These are phyloP conservation scores for Drosophila mercatorum DNA, from an alignment of 2,888 invertebrate species.

Conservation along the genomic window DNA sequence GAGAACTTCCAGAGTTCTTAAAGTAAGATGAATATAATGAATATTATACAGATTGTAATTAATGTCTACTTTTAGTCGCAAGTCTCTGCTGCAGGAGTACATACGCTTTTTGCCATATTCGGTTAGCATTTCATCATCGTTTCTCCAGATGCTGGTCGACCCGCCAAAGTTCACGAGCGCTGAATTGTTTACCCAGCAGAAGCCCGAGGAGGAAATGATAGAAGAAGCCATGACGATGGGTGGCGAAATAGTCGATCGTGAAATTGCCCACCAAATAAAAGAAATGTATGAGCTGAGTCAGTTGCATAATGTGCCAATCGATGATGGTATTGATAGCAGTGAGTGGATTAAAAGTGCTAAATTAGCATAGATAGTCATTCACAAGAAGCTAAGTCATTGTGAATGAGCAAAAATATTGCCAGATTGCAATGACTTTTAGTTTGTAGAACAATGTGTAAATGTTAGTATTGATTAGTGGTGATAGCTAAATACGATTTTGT, in stretches of 20 bases:
- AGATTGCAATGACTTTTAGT: neutral
- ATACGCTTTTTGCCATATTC: conserved; percentile 77
- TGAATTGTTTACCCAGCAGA: conserved; percentile 50
- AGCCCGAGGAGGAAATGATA: conserved; percentile 49
- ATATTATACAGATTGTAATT: neutral
- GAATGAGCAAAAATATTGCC: conserved; percentile 1
- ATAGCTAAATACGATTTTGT: neutral
- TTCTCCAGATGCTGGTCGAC: conserved; percentile 73
- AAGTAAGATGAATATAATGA: conserved; percentile 51
- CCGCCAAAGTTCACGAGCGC: conserved; percentile 54
- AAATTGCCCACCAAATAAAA: conserved; percentile 78
- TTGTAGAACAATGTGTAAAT: neutral
- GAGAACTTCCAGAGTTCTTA: conserved; percentile 72
- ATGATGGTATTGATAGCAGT: conserved; percentile 54
- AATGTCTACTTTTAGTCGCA: conserved; percentile 57
- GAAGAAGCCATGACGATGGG: conserved; percentile 67
- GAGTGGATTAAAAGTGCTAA: conserved; percentile 24
- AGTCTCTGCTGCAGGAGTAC: conserved; percentile 80
- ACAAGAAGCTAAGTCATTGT: conserved; percentile 6
- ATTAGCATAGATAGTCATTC: conserved; percentile 5
- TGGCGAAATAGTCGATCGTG: conserved; percentile 80
- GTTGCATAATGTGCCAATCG: conserved; percentile 67
- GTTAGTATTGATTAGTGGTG: neutral
- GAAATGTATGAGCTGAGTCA: conserved; percentile 79
- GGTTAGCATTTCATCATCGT: conserved; percentile 66